A percentile compares a stretch with the other conserved stretches of the same genome.
These are phyloP conservation scores for Actinia tenebrosa DNA, from an alignment of 64 coral and sea anemone genomes.

Conservation along the genomic window DNA sequence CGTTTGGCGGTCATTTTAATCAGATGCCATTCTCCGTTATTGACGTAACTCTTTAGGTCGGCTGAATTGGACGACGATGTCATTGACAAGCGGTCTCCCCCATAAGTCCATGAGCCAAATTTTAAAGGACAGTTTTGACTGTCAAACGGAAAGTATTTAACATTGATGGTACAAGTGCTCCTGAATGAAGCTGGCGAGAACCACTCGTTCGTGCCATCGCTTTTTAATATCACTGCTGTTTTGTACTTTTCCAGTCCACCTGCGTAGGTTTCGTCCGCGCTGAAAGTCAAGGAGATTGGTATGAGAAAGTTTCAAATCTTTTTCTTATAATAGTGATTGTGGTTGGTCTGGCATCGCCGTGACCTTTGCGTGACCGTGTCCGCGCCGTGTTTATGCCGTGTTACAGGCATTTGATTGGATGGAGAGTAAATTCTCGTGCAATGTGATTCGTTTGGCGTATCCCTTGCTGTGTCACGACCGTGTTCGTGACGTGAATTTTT, in stretches of 20 bases:
- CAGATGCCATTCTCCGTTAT: slow-evolving; percentile 88
- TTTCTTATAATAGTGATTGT: too few species aligned
- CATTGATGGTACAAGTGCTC: slow-evolving; percentile 88
- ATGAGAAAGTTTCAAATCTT: too few species aligned
- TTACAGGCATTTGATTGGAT: too few species aligned
- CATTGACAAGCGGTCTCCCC: slow-evolving; percentile 77
- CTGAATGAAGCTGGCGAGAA: slow-evolving; percentile 76
- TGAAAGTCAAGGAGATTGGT: slow-evolving; percentile 22
- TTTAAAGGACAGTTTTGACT: slow-evolving; percentile 82
- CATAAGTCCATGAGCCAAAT: slow-evolving; percentile 90
- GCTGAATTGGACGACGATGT: slow-evolving; percentile 43
- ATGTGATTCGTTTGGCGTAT: too few species aligned
- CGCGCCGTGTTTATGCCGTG: too few species aligned
- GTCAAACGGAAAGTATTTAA: slow-evolving; percentile 85
- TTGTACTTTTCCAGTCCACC: slow-evolving; percentile 92
- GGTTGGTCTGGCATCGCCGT: too few species aligned
- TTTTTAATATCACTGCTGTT: slow-evolving; percentile 56
- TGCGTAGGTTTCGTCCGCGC: slow-evolving; percentile 81
- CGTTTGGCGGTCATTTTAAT: slow-evolving; percentile 65
- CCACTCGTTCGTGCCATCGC: slow-evolving; percentile 58
- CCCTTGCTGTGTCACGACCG: too few species aligned
- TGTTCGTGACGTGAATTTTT: too few species aligned
- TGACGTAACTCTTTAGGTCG: slow-evolving; percentile 48
- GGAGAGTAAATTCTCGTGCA: too few species aligned
- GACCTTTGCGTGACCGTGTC: too few species aligned